Base-by-base conservation (phyloP, 2,888 invertebrate genomes). In the Eupithecia pulchellata region DNA sequence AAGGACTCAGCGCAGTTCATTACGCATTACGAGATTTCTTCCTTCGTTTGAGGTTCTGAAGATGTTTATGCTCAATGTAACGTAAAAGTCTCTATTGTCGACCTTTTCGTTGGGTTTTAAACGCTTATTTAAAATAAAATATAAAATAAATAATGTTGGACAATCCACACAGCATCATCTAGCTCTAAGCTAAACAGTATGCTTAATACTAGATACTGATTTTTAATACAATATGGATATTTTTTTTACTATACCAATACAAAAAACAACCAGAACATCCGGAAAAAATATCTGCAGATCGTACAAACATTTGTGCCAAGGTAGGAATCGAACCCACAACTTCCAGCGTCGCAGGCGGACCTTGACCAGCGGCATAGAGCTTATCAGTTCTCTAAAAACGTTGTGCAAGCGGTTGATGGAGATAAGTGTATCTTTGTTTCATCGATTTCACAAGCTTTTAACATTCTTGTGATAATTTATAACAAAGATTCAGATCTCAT, bases 11-110 rank as follows among this genome's bases (percentile, higher is more conserved):
- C 78, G 80, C 83, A 86, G 82, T 85, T 88, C 87, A 88, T 88
- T 88, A 88, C 86, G 82, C 82, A 84, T 84, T 84, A 85, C 76
- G 76, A 79, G 77, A 80, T 83, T 84, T 82, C 81, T 83, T 83
- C 75, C 77, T 78, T 78, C 79, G 77, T 79, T 76, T 75, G 73
- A 78, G 75, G 82, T 82, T 82, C 66, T 75, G 81, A 73, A 76
- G 78, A 80, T 79, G 84, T 86, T 82, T 81, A 82, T 81, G 87
- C 82, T 86, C 83, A 86, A 85, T 86, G 83, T 86, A 84, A 84
- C 82, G 84, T 85, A 79, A 85, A 85, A 85, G 81, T 82, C 78
- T 81, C 79, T 79, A 81, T 81, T 83, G 81, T 80, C 80, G 76
- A 78, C 74, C 79, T 68, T 81, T 80, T 79, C 71, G 63, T 68